Percentiles rank a stretch among this genome's conserved stretches.
Evolutionary conservation across 2,888 invertebrate genomes (phyloP).

Genomic region (Nowickia ferox): DNA sequence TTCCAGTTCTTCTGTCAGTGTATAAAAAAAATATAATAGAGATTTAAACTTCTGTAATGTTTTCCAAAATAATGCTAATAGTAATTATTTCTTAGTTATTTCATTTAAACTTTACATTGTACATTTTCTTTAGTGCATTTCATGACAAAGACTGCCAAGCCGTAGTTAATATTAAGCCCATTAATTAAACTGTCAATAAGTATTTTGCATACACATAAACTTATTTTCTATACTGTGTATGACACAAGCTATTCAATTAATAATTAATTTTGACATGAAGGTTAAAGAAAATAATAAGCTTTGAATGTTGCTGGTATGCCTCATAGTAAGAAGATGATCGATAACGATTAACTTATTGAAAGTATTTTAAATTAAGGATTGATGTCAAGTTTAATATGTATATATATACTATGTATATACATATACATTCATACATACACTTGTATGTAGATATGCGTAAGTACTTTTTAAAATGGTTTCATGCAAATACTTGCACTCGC

Average conservation of each 20-base stretch:
- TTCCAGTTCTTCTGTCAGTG: too few species aligned
- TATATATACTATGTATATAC: neutral
- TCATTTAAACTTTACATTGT: neutral
- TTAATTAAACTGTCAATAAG: constrained; percentile 6
- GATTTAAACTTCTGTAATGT: too few species aligned
- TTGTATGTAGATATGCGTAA: neutral
- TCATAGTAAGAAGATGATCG: neutral
- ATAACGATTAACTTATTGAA: constrained; percentile 15
- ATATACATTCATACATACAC: neutral
- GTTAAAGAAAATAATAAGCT: neutral
- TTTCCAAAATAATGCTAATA: neutral
- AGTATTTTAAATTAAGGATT: constrained; percentile 10
- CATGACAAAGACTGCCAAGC: neutral
- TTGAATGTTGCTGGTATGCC: neutral
- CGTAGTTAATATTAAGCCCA: neutral
- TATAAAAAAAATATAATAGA: too few species aligned
- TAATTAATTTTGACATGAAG: constrained; percentile 5
- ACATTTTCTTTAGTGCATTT: neutral
- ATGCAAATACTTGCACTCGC: constrained; percentile 2
- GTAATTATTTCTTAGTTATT: too few species aligned
- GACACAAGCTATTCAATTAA: neutral
- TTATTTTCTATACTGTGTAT: neutral
- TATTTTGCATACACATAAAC: constrained; percentile 7
- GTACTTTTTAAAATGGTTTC: constrained; percentile 9
- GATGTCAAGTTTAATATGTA: constrained; percentile 46